Conservation (phyloP, 2,797 vertebrate species). For the Ctenochaetus hawaiiensis region DNA sequence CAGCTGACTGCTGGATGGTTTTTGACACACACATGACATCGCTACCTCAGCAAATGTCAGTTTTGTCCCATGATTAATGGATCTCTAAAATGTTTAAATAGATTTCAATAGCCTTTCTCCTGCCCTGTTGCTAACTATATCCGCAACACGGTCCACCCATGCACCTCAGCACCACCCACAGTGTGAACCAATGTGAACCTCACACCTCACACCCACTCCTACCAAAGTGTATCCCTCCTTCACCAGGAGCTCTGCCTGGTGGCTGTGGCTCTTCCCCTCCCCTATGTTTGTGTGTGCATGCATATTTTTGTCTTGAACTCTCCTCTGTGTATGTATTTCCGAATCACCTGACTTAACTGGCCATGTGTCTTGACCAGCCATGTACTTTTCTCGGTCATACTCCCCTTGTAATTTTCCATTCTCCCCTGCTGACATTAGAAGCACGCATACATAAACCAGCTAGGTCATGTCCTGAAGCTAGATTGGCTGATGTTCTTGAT, state of each 20-base stretch:
- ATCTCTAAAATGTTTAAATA: slow-evolving; percentile 9
- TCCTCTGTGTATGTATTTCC: slow-evolving; percentile 30
- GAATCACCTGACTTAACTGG: slow-evolving; percentile 53
- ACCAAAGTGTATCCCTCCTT: slow-evolving; percentile 26
- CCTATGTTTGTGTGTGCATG: slow-evolving; percentile 40
- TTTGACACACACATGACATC: background rate
- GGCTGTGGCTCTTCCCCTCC: slow-evolving; percentile 33
- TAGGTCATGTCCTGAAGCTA: slow-evolving; percentile 35
- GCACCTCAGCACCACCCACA: slow-evolving; percentile 71
- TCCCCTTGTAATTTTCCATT: slow-evolving; percentile 78
- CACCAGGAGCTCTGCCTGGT: slow-evolving; percentile 15
- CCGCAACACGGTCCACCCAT: slow-evolving; percentile 25
- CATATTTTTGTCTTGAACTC: slow-evolving; percentile 48
- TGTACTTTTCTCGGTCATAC: slow-evolving; percentile 40
- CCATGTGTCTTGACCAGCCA: slow-evolving; percentile 37
- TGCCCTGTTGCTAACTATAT: slow-evolving; percentile 40
- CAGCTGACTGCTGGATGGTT: background rate
- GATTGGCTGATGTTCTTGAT: slow-evolving; percentile 43
- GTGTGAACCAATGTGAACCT: slow-evolving; percentile 70
- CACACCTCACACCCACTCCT: slow-evolving; percentile 55
- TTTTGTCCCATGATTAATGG: background rate
- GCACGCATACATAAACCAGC: slow-evolving; percentile 11
- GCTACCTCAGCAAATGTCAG: background rate
- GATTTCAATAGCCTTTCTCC: background rate
- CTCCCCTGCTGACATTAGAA: slow-evolving; percentile 51